Conservation (phyloP, 1,140 invertebrate genomes). For the Brachionus plicatilis region DNA sequence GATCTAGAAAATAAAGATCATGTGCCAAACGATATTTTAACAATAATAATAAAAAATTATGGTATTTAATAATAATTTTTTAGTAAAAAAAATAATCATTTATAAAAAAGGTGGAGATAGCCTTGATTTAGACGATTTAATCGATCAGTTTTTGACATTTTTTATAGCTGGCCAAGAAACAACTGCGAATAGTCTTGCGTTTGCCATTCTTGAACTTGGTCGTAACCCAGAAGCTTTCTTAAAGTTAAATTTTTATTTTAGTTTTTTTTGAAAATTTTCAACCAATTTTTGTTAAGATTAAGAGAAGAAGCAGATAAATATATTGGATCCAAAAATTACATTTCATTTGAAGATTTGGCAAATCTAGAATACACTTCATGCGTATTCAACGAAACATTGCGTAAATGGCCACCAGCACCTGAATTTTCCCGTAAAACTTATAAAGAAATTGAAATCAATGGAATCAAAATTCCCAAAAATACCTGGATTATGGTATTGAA, state of each 20-base stretch:
- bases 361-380: conserved; percentile 10
- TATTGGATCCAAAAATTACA: not conserved
- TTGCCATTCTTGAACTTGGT: conserved; percentile 15
- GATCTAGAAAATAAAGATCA: conserved; percentile 5
- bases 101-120: not conserved
- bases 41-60: conserved; percentile 12
- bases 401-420: conserved; percentile 31
- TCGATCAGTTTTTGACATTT: conserved; percentile 38
- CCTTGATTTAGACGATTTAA: conserved; percentile 5
- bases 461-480: not conserved
- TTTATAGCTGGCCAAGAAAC: conserved; percentile 40
- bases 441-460: conserved; percentile 29
- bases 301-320: conserved; percentile 15
- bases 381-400: conserved; percentile 16
- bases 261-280: not conserved
- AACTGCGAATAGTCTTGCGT: not conserved
- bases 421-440: conserved; percentile 8
- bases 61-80: not conserved
- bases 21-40: conserved; percentile 2
- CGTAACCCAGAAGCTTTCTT: not conserved
- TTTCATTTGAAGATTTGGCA: not conserved
- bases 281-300: not conserved
- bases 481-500: not conserved
- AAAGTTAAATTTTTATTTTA: not conserved
- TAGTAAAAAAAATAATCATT: not conserved